Base-by-base conservation (phyloP, 2,113 vertebrate genomes). In the Canis aureus region DNA sequence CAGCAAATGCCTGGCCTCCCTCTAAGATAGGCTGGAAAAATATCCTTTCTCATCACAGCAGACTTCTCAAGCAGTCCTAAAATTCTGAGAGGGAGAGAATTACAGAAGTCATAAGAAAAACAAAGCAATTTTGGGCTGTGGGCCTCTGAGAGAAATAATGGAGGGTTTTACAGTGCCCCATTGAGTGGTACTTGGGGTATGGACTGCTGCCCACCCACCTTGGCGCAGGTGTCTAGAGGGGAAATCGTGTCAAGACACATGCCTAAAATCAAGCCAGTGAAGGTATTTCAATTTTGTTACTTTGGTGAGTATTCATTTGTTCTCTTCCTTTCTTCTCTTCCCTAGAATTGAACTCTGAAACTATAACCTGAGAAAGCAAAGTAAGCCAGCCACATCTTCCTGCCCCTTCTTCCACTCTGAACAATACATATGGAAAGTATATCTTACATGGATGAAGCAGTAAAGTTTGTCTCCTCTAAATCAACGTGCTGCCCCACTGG, bases 331-430 rank as follows among this genome's bases (percentile, higher is more conserved):
- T 93, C 43, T 74, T 87, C 51, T 83, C 82, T 87, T 29, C 20
- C 59, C 64, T 71, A 66, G 20, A 89, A 67, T 0, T 80, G 59
- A 91, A 62, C 59, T 93, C 78, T 80, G 32, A 93, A 57, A 66
- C 20, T 89, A 25, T 16, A 97, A 83, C 16, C 67, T 94, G 15
- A 73, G 88, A 93, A 96, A 55, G 19, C 5, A 9, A 84, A 83
- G 8, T 8, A 55, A 92, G 66, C n/a, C 57, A 93, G 57, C 25
- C 12, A 35, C 23, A 35, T 81, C 43, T 87, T 91, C 76, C 74
- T 59, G 74, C 6, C 64, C 8, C 3, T 35, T 91, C 38, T 71
- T 35, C 35, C 67, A 62, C 69, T 83, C 20, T 15, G 7, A 69
- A 69, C 32, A 57, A n/a, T 29, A 83, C 27, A n/a, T 57, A 49